Conservation (phyloP, 1,140 invertebrate species). For the Druon quercuslanigerum region DNA sequence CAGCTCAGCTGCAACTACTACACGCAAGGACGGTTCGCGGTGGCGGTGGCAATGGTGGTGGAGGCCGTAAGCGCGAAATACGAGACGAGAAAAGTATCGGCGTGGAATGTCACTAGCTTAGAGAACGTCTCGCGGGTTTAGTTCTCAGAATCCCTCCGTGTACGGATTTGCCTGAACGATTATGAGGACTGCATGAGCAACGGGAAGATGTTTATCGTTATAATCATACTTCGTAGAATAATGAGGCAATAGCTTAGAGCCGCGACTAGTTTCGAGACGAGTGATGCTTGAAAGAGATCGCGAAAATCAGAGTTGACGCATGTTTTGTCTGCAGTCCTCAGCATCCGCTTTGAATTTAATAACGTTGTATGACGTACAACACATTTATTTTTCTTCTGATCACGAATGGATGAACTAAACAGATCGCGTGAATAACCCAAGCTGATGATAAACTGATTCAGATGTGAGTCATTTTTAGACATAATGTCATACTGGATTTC, state of each 20-base stretch:
- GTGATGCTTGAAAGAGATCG: neutral
- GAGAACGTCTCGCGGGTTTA: conserved; percentile 66
- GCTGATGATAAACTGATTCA: neutral
- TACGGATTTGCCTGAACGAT: conserved; percentile 68
- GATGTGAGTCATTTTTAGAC: neutral
- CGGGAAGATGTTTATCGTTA: conserved; percentile 68
- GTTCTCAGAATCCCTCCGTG: conserved; percentile 67
- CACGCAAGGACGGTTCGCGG: conserved; percentile 28
- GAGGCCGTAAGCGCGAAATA: conserved; percentile 58
- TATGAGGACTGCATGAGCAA: conserved; percentile 65
- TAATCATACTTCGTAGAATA: conserved; percentile 68
- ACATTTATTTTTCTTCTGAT: conserved; percentile 1
- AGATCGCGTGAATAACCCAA: conserved; percentile 13
- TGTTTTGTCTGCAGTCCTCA: neutral
- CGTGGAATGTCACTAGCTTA: conserved; percentile 70
- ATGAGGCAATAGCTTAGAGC: conserved; percentile 61
- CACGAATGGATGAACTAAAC: neutral
- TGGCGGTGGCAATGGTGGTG: conserved; percentile 16
- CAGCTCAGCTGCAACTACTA: conserved; percentile 1
- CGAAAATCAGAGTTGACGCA: conserved; percentile 9
- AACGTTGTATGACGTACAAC: neutral
- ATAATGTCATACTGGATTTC: neutral
- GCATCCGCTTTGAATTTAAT: neutral
- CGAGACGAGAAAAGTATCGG: conserved; percentile 67
- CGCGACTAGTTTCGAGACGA: conserved; percentile 38